Percentiles rank a stretch among this genome's conserved stretches.
These are phyloP conservation scores for Nycticebus coucang DNA, from an alignment of 2,113 vertebrate species.

Conservation along the genomic window DNA sequence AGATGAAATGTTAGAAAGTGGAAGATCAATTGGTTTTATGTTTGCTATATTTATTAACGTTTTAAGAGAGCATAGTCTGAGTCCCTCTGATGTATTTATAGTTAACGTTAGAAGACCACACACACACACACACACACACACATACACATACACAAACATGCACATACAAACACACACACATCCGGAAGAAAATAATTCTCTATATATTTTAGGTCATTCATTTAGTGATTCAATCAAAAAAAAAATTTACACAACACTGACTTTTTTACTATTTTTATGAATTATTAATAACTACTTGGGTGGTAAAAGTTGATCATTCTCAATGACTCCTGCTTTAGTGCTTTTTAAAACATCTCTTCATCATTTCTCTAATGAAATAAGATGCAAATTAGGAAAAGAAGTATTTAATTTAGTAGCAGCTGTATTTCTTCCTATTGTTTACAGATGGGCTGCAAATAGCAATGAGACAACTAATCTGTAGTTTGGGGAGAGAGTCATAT, in stretches of 20 bases:
- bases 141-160: no score
- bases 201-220: neutral
- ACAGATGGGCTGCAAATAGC: conserved; percentile 59
- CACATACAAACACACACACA: neutral
- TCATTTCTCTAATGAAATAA: conserved; percentile 51
- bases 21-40: neutral
- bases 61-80: neutral
- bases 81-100: neutral
- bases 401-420: conserved; percentile 54
- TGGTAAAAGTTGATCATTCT: conserved; percentile 34
- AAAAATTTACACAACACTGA: neutral
- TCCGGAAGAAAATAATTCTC: neutral
- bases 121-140: no score
- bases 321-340: conserved; percentile 43
- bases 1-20: neutral
- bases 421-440: conserved; percentile 68
- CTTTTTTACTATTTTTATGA: conserved; percentile 28
- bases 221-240: neutral
- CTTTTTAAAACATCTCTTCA: neutral
- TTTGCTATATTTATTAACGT: neutral
- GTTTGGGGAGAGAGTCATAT: conserved; percentile 20
- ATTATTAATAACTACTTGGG: neutral
- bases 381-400: conserved; percentile 59
- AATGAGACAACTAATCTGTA: conserved; percentile 40
- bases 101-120: neutral